Conservation (phyloP, 2,888 invertebrate species). For the Drosophila siamana region DNA sequence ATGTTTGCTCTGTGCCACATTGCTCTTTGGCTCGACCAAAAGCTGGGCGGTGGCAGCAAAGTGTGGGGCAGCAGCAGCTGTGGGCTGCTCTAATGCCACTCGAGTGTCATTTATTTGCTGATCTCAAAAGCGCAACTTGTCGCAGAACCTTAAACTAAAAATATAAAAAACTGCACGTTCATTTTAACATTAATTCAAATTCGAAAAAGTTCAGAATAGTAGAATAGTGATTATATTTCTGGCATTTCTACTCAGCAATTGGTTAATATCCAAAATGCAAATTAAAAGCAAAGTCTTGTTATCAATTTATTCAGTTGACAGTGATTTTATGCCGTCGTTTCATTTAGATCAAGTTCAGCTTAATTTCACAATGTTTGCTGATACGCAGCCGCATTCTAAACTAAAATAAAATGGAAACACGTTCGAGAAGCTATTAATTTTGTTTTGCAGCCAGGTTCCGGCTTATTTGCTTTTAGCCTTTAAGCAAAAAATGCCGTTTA, state of each 20-base stretch:
- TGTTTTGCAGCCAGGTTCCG: constrained; percentile 1
- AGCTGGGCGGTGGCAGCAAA: not conserved
- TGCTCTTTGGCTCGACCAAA: constrained; percentile 37
- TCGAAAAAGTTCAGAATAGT: no score
- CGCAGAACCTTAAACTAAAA: not conserved
- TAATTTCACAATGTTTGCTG: constrained; percentile 6
- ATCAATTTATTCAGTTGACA: not conserved
- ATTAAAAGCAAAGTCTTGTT: not conserved
- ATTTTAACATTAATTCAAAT: not conserved
- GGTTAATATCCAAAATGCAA: no score
- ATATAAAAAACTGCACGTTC: no score
- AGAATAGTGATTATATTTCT: no score
- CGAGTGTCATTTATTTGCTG: constrained; percentile 34
- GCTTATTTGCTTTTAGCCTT: not conserved
- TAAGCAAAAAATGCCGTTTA: not conserved
- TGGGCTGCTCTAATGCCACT: constrained; percentile 11
- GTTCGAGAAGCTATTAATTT: constrained; percentile 9
- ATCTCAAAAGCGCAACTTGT: constrained; percentile 8
- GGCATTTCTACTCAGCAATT: not conserved
- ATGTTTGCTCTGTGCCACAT: constrained; percentile 42
- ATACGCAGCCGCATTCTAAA: not conserved
- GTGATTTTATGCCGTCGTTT: not conserved
- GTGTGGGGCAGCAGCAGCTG: not conserved
- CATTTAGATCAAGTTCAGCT: constrained; percentile 18
- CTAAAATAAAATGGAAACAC: constrained; percentile 1